Evolutionary conservation across 2,888 invertebrate genomes (phyloP).

Genomic region (Mythimna ferrago): DNA sequence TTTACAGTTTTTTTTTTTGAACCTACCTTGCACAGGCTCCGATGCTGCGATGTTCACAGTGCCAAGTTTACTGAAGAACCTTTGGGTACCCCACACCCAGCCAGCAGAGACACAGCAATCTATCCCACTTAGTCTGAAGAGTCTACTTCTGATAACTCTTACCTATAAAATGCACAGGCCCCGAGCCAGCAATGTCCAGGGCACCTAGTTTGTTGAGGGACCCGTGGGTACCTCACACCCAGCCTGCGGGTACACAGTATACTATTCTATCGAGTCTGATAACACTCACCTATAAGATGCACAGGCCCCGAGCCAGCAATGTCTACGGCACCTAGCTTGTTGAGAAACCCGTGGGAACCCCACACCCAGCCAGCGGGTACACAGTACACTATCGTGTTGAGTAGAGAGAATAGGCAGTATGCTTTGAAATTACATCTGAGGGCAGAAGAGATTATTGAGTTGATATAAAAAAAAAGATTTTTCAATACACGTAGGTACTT

Average conservation of each 20-base stretch:
- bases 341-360: constrained; percentile 96
- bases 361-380: constrained; percentile 98
- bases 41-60: too few relatives aligned
- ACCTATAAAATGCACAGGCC: constrained; percentile 97
- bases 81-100: too few relatives aligned
- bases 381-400: constrained; percentile 97
- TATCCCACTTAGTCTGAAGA: constrained; percentile 92
- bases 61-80: too few relatives aligned
- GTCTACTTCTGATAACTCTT: constrained; percentile 8
- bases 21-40: too few relatives aligned
- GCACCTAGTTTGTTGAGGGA: constrained; percentile 96
- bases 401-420: constrained; percentile 96
- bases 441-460: constrained; percentile 19
- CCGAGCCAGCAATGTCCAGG: constrained; percentile 98
- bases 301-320: constrained; percentile 98
- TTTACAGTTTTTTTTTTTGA: too few relatives aligned
- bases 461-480: too few relatives aligned
- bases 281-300: constrained; percentile 94
- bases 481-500: too few relatives aligned
- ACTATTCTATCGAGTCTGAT: neutral
- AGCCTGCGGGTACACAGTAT: constrained; percentile 92
- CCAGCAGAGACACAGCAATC: constrained; percentile 93
- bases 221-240: constrained; percentile 97
- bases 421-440: constrained; percentile 96
- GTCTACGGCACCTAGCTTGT: constrained; percentile 96